Conservation (phyloP, 1,140 invertebrate species). For the Coptotermes formosanus region DNA sequence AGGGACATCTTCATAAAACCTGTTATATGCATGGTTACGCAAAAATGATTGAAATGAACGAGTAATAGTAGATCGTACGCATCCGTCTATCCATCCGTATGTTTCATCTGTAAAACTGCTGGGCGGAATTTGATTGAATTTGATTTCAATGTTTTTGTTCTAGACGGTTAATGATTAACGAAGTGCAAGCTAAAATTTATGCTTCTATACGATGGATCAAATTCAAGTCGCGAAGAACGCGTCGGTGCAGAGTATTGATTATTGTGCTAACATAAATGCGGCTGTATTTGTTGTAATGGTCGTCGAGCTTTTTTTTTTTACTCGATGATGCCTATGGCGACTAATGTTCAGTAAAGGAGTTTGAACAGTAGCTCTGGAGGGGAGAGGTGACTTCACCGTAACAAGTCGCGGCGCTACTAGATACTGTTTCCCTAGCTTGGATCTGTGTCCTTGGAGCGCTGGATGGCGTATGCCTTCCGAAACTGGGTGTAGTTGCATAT, state of each 20-base stretch:
- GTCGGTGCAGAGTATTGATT: neutral
- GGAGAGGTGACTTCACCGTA: neutral
- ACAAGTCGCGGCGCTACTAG: constrained; percentile 13
- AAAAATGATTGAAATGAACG: too few relatives aligned
- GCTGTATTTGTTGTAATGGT: neutral
- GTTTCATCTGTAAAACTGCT: too few relatives aligned
- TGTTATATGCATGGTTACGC: too few relatives aligned
- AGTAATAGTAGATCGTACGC: too few relatives aligned
- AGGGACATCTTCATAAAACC: too few relatives aligned
- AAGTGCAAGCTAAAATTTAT: too few relatives aligned
- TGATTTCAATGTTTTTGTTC: too few relatives aligned
- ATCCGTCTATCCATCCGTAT: too few relatives aligned
- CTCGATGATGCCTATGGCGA: neutral
- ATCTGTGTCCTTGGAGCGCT: constrained; percentile 6
- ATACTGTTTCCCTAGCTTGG: constrained; percentile 22
- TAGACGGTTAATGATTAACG: too few relatives aligned
- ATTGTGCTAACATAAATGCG: neutral
- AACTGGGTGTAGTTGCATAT: neutral
- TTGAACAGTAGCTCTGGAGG: neutral
- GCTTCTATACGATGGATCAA: too few relatives aligned
- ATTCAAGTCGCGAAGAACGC: too few relatives aligned
- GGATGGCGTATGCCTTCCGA: neutral
- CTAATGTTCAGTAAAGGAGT: neutral
- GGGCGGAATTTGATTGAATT: too few relatives aligned
- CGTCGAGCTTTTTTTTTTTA: neutral